Evolutionary conservation across 2,113 vertebrate genomes (phyloP), one percentile per base, ranked within the genome.

Genomic region (Nesogale talazaci): DNA sequence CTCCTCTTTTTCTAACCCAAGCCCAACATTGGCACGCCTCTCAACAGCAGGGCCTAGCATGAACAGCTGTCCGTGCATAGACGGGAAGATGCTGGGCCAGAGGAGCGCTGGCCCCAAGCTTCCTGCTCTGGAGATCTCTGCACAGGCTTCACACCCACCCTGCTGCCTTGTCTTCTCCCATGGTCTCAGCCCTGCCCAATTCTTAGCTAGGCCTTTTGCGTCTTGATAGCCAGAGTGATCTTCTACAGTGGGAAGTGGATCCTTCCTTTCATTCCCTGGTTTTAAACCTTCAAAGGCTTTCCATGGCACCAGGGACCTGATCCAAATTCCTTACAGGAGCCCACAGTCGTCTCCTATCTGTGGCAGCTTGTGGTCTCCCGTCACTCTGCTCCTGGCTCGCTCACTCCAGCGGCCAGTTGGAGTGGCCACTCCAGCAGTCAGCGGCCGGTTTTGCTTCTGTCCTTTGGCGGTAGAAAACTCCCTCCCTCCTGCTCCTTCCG

Each of bases 71-170:
- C 86, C 34, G 72, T 56, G 76, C 3, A 63, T 10, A 75, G 65
- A 74, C 15, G 59, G 27, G 31, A 93, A 89, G n/a, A 27, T 25
- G 2, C 15, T n/a, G 65, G 52, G 65, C 6, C 3, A 40, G 6
- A 2, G 16, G 15, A 17, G 57, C 2, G 56, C 46, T 38, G 56
- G 46, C 3, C 23, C 36, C 6, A 15, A 5, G 29, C 63, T 38
- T 79, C 40, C 56, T 86, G 80, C 61, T 89, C 74, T 65, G 17
- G 14, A 94, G 83, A 70, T 59, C 14, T 86, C 36, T 81, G 46
- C 4, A 80, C 12, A 86, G 25, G 57, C 36, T 56, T 29, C 17
- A 46, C 27, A 34, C 57, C 57, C 7, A 63, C 34, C 56, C 77
- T 12, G 34, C 29, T 3, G 36, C 52, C 31, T 38, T 52, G 19